These are phyloP conservation scores for Micromys minutus DNA, from an alignment of 2,113 vertebrate species.

Conservation along the genomic window DNA sequence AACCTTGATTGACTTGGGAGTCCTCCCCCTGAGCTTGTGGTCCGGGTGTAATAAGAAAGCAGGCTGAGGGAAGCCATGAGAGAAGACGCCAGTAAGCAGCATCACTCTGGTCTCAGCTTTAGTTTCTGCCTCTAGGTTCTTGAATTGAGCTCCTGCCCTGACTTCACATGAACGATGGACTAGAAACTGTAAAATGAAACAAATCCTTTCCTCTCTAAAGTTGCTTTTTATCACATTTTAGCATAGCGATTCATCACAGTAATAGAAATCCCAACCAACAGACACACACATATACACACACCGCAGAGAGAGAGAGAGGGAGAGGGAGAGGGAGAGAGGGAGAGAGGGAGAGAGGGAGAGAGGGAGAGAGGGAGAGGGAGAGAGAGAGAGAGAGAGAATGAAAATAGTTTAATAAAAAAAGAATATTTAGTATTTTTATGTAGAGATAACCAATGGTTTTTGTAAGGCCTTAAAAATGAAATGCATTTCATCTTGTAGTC, in stretches of 20 bases:
- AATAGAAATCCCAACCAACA: background rate
- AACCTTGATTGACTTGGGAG: background rate
- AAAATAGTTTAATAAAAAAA: background rate
- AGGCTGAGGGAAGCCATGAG: background rate
- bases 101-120: background rate
- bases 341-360: no score
- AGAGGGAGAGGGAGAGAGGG: no score
- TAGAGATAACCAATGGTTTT: background rate
- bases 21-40: background rate
- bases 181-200: background rate
- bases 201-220: background rate
- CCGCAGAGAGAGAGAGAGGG: no score
- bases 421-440: background rate
- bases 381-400: no score
- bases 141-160: background rate
- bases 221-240: background rate
- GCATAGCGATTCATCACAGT: background rate
- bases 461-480: constrained; percentile 28
- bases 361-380: no score
- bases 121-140: background rate
- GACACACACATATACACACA: background rate
- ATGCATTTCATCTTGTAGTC: background rate
- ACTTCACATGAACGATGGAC: background rate
- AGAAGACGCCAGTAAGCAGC: background rate
- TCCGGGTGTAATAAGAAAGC: background rate